Evolutionary conservation across 2,888 invertebrate species (phyloP), one percentile per base, ranked within the genome.

Genomic region (Seira ritae): DNA sequence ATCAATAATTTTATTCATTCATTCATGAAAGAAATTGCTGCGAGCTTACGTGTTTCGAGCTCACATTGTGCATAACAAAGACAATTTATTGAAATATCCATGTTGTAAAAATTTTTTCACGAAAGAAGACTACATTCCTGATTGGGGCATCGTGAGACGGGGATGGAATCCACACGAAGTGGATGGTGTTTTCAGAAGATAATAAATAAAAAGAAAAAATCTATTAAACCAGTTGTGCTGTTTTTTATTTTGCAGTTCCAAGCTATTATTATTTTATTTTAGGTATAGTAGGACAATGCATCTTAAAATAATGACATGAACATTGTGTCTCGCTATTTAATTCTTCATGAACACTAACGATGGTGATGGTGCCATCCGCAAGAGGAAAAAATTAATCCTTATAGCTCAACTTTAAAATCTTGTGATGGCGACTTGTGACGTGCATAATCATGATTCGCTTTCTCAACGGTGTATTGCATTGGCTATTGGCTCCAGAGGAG

Each of bases 211-310:
- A 37, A 22, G 66, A 66, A 71, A 72, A 60, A 72, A 72, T 72
- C 72, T 72, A 72, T 72, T 72, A 72, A 72, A 72, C 72, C 72
- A 62, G 72, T 72, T 72, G 72, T 72, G 3, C 8, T 55, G 24
- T 70, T 70, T 17, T 50, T 70, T 50, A 55, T 17, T 50, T 31
- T 31, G 31, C 8, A n/a, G n/a, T n/a, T n/a, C n/a, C n/a, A n/a
- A n/a, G n/a, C 31, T 31, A 31, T 8, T 8, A 31, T 31, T 31
- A 31, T 31, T 31, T 31, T 31, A 31, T 31, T 31, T 31, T 8
- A 31, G 31, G 31, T 31, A 31, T 2, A 31, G 31, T 31, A 8
- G 31, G 8, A 31, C 2, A 4, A 8, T 31, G 31, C 31, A 8
- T 31, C 8, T 31, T 31, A 31, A 31, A 31, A 31, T 31, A 31